Evolutionary conservation across 1,140 invertebrate genomes (phyloP).

Genomic region (Tenebrio molitor): DNA sequence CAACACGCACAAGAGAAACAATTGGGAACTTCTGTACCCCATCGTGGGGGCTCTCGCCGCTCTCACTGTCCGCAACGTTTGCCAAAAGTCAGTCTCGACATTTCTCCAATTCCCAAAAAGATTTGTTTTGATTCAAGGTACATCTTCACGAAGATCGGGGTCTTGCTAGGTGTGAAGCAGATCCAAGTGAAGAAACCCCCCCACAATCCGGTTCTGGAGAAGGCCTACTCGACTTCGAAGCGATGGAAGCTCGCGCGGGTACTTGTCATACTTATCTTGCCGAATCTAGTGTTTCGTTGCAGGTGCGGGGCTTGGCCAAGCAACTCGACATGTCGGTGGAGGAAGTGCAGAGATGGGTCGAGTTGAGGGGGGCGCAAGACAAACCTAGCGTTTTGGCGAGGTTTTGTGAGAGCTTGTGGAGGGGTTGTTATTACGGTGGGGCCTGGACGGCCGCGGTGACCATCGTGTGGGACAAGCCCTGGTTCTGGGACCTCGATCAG

Average conservation of each 20-base stretch:
- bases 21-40: too few species aligned
- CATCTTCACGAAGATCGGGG: too few species aligned
- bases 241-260: conserved; percentile 84
- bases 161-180: too few species aligned
- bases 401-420: conserved; percentile 93
- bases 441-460: conserved; percentile 86
- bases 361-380: conserved; percentile 83
- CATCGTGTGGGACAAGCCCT: conserved; percentile 92
- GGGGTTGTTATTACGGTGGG: conserved; percentile 88
- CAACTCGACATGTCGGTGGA: conserved; percentile 88
- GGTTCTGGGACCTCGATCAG: conserved; percentile 93
- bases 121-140: too few species aligned
- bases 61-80: too few species aligned
- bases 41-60: too few species aligned
- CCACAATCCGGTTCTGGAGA: conserved; percentile 79
- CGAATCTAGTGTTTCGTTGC: conserved; percentile 57
- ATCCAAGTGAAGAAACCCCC: conserved; percentile 83
- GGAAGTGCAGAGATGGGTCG: conserved; percentile 89
- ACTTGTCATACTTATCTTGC: conserved; percentile 52
- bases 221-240: conserved; percentile 75
- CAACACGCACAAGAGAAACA: too few species aligned
- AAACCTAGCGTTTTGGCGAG: conserved; percentile 91
- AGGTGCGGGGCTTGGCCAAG: conserved; percentile 84
- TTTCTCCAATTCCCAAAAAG: too few species aligned
- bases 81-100: too few species aligned